These are phyloP conservation scores for Gadopsis marmoratus DNA, from an alignment of 2,797 vertebrate species.

Conservation along the genomic window DNA sequence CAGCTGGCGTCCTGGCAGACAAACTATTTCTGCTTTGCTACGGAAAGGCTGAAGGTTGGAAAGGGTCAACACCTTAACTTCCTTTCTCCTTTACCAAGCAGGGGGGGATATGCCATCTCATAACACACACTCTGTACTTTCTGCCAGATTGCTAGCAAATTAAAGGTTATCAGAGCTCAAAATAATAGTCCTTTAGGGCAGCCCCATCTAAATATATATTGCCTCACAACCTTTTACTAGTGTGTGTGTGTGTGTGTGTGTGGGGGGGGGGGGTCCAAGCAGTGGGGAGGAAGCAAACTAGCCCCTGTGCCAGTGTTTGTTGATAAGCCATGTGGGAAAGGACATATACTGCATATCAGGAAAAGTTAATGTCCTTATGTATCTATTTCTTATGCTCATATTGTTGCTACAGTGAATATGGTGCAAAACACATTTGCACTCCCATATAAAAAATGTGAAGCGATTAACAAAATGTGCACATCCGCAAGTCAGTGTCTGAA, in stretches of 20 bases:
- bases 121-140: constrained; percentile 49
- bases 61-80: constrained; percentile 75
- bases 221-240: constrained; percentile 44
- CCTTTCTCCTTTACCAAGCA: constrained; percentile 54
- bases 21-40: constrained; percentile 45
- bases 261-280: constrained; percentile 32
- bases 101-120: constrained; percentile 41
- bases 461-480: too few relatives aligned
- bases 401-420: too few relatives aligned
- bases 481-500: too few relatives aligned
- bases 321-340: constrained; percentile 54
- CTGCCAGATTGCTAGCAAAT: constrained; percentile 71
- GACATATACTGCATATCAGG: constrained; percentile 25
- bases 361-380: constrained; percentile 20
- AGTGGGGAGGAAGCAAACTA: constrained; percentile 24
- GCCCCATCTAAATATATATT: constrained; percentile 74
- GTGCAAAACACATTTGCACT: too few relatives aligned
- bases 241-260: too few relatives aligned
- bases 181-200: constrained; percentile 66
- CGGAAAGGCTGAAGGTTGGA: constrained; percentile 51
- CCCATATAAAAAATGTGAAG: too few relatives aligned
- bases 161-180: constrained; percentile 81
- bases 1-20: constrained; percentile 49
- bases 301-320: constrained; percentile 26
- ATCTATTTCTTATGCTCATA: too few relatives aligned